phyloP scores from a whole-genome alignment of 2,888 invertebrate species.

The Phalangium opilio region DNA sequence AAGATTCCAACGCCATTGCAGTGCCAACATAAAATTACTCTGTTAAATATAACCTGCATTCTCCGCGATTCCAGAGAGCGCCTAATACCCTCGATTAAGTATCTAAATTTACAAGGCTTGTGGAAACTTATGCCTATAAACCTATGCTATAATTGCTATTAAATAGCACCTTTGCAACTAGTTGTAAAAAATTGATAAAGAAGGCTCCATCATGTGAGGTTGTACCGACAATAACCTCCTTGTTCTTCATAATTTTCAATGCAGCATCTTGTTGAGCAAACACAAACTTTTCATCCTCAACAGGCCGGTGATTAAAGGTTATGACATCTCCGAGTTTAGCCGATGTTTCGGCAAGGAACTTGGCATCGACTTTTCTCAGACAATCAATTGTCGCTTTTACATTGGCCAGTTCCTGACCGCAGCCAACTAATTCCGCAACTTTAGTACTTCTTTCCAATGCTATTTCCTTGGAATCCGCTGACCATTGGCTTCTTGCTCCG shows the following conservation, averaged over 20 bases:
- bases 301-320: slow-evolving; percentile 5
- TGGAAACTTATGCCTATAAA: too few relatives aligned
- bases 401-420: slow-evolving; percentile 5
- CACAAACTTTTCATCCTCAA: slow-evolving; percentile 7
- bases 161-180: too few relatives aligned
- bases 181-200: too few relatives aligned
- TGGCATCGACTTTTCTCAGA: slow-evolving; percentile 7
- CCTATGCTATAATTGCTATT: too few relatives aligned
- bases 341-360: slow-evolving; percentile 7
- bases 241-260: slow-evolving; percentile 7
- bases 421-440: slow-evolving; percentile 7
- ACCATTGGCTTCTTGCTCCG: slow-evolving; percentile 1
- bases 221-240: slow-evolving; percentile 13
- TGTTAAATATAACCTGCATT: too few relatives aligned
- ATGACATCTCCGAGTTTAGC: slow-evolving; percentile 1
- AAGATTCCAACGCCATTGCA: too few relatives aligned
- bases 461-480: too few relatives aligned
- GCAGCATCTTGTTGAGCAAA: not conserved
- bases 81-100: too few relatives aligned
- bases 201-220: slow-evolving; percentile 16
- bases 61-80: not conserved
- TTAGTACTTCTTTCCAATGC: not conserved
- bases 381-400: slow-evolving; percentile 4
- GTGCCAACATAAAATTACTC: too few relatives aligned
- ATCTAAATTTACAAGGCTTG: too few relatives aligned